Conservation (phyloP, 1,140 invertebrate genomes). For the Archegozetes longisetosus region DNA sequence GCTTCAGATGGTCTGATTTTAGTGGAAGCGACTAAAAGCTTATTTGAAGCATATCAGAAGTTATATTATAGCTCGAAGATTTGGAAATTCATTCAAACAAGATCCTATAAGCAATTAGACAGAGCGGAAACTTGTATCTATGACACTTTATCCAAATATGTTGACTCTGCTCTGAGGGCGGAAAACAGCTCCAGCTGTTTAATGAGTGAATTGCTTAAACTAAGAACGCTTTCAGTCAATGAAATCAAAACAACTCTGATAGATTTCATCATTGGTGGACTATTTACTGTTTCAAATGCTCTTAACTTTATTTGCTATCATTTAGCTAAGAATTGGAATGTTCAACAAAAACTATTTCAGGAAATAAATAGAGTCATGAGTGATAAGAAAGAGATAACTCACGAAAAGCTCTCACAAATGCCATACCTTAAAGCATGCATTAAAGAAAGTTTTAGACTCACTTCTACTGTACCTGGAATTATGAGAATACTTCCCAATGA, state of each 20-base stretch:
- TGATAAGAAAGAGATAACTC: slow-evolving; percentile 41
- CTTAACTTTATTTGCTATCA: slow-evolving; percentile 58
- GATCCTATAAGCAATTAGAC: slow-evolving; percentile 59
- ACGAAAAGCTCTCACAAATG: slow-evolving; percentile 42
- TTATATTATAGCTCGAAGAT: slow-evolving; percentile 56
- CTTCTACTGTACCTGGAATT: slow-evolving; percentile 67
- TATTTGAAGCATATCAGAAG: slow-evolving; percentile 59
- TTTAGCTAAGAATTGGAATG: slow-evolving; percentile 42
- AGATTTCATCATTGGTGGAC: slow-evolving; percentile 22
- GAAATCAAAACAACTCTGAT: slow-evolving; percentile 18
- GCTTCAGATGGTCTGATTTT: slow-evolving; percentile 63
- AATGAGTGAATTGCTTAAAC: slow-evolving; percentile 8
- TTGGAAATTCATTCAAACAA: slow-evolving; percentile 64
- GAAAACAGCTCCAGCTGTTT: background rate
- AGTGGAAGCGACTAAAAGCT: slow-evolving; percentile 67
- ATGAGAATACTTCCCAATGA: slow-evolving; percentile 59
- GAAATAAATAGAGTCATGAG: slow-evolving; percentile 50
- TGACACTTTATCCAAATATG: slow-evolving; percentile 18
- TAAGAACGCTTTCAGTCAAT: slow-evolving; percentile 7
- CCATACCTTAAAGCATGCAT: slow-evolving; percentile 67
- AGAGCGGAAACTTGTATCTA: slow-evolving; percentile 60
- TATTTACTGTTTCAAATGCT: slow-evolving; percentile 43
- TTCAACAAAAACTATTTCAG: slow-evolving; percentile 54
- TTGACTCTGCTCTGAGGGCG: slow-evolving; percentile 7
- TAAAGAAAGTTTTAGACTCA: slow-evolving; percentile 60